phyloP scores from a whole-genome alignment of 2,113 vertebrate genomes.

The Vulpes ferrilata region DNA sequence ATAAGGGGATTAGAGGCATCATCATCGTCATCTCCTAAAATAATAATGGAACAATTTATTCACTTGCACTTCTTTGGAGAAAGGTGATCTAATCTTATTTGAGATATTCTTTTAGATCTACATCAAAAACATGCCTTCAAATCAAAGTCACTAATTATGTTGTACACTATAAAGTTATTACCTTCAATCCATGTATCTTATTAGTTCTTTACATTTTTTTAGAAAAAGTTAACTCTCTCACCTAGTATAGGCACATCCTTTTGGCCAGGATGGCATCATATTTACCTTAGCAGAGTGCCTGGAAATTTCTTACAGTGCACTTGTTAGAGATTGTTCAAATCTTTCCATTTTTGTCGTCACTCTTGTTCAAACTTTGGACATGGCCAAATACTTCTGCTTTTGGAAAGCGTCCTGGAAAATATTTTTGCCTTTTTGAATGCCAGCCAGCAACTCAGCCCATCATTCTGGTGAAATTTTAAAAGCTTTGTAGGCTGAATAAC shows the following conservation, averaged over 20 bases:
- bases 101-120: neutral
- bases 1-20: neutral
- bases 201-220: neutral
- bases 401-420: slow-evolving; percentile 74
- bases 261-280: accelerated
- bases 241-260: neutral
- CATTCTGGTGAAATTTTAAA: slow-evolving; percentile 71
- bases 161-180: accelerated
- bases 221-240: neutral
- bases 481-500: slow-evolving; percentile 10
- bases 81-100: neutral
- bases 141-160: neutral
- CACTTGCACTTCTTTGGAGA: neutral
- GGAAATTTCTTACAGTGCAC: slow-evolving; percentile 28
- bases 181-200: accelerated
- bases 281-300: neutral
- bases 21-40: too few species aligned
- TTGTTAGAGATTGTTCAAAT: slow-evolving; percentile 44
- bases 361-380: slow-evolving; percentile 60
- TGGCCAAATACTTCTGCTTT: slow-evolving; percentile 55
- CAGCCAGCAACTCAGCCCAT: slow-evolving; percentile 44
- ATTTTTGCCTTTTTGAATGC: slow-evolving; percentile 74
- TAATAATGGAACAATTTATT: neutral
- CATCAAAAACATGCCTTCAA: neutral
- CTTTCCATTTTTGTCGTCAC: slow-evolving; percentile 48